phyloP scores from a whole-genome alignment of 2,888 invertebrate species.

The Limnephilus rhombicus region DNA sequence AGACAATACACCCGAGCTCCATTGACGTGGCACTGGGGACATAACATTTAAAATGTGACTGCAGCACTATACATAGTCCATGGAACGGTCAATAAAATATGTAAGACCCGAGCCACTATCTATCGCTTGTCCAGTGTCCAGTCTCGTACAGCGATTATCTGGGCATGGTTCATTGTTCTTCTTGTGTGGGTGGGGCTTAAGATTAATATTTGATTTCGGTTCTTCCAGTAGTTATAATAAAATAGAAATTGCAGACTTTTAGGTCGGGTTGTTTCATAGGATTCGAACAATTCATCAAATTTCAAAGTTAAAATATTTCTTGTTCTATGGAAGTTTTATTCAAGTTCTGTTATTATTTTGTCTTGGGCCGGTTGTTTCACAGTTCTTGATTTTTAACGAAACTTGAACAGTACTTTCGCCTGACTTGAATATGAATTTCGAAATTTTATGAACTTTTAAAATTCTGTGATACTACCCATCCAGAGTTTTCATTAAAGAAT shows the following conservation, averaged over 20 bases:
- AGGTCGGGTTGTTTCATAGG: no score
- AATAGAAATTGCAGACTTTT: neutral
- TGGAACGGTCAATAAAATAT: conserved; percentile 53
- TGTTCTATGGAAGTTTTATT: no score
- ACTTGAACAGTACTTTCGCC: no score
- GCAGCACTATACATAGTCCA: conserved; percentile 11
- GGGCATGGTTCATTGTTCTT: neutral
- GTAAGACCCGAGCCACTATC: conserved; percentile 45
- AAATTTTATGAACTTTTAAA: no score
- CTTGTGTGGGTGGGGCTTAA: neutral
- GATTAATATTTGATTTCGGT: neutral
- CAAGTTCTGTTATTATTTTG: no score
- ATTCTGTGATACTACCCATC: no score
- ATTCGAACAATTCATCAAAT: no score
- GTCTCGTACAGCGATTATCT: neutral
- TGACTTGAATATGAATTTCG: no score
- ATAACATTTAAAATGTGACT: conserved; percentile 48
- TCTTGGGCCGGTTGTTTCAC: no score
- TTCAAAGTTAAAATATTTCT: no score
- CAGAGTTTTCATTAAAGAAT: no score
- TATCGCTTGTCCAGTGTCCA: conserved; percentile 31
- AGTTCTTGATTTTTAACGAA: no score
- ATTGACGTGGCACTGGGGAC: conserved; percentile 17
- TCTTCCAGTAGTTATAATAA: neutral
- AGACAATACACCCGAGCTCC: conserved; percentile 28